Evolutionary conservation across 1,140 invertebrate genomes (phyloP).

Genomic region (Globodera ellingtonae): DNA sequence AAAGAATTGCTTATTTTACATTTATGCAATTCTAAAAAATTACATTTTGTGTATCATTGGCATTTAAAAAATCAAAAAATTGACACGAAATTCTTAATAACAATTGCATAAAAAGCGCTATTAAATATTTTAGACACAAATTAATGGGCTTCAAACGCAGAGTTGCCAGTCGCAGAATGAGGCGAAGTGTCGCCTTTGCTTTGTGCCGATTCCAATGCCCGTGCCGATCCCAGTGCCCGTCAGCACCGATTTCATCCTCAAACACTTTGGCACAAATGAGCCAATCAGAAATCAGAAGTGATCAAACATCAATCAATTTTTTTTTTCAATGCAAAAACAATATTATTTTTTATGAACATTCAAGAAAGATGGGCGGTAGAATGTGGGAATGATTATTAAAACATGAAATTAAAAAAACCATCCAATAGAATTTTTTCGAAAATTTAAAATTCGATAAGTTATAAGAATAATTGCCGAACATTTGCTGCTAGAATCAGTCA

Average conservation of each 20-base stretch:
- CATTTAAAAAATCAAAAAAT: too few species aligned
- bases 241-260: constrained; percentile 4
- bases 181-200: background rate
- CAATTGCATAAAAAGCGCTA: too few species aligned
- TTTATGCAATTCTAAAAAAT: background rate
- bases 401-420: too few species aligned
- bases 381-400: too few species aligned
- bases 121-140: background rate
- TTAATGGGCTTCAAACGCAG: background rate
- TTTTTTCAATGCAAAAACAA: background rate
- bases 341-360: background rate
- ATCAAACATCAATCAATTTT: background rate
- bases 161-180: background rate
- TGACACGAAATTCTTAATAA: too few species aligned
- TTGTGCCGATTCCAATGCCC: constrained; percentile 6
- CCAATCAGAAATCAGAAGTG: background rate
- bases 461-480: constrained; percentile 85
- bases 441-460: too few species aligned
- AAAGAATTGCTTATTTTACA: background rate
- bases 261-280: constrained; percentile 4
- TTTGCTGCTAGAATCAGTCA: constrained; percentile 70
- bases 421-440: too few species aligned
- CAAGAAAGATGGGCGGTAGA: too few species aligned
- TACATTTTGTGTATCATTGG: too few species aligned
- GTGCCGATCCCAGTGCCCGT: constrained; percentile 2